These are phyloP conservation scores for Actinopyga echinites DNA, from an alignment of 53 echinoderm and acorn worm species.

Conservation along the genomic window DNA sequence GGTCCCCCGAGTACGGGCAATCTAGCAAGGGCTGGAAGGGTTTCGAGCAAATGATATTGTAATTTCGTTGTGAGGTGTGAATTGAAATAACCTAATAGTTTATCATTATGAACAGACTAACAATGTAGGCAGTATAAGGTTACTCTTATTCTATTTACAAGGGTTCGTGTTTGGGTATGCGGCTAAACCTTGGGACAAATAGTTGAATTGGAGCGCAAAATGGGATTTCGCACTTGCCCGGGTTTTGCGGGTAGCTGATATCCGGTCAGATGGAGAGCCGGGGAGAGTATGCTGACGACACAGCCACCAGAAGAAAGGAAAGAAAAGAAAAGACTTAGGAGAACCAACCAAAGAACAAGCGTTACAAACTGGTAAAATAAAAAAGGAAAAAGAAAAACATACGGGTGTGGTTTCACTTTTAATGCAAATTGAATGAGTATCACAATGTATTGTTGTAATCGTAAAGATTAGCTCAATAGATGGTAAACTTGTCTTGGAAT, in stretches of 20 bases:
- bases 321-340: too few relatives aligned
- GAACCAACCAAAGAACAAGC: too few relatives aligned
- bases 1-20: slow-evolving; percentile 21
- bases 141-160: not conserved
- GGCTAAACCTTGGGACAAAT: slow-evolving; percentile 36
- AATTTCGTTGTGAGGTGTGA: slow-evolving; percentile 26
- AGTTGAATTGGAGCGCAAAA: slow-evolving; percentile 44
- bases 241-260: not conserved
- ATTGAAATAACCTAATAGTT: slow-evolving; percentile 30
- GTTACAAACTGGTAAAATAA: too few relatives aligned
- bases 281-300: too few relatives aligned
- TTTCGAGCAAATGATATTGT: slow-evolving; percentile 41
- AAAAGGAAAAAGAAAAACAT: too few relatives aligned
- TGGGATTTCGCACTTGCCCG: slow-evolving; percentile 45
- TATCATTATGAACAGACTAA: slow-evolving; percentile 31
- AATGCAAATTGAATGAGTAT: too few relatives aligned
- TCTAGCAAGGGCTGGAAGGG: slow-evolving; percentile 1
- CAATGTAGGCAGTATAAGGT: slow-evolving; percentile 27
- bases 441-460: too few relatives aligned
- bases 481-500: too few relatives aligned
- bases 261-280: too few relatives aligned
- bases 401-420: too few relatives aligned
- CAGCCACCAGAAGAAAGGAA: too few relatives aligned
- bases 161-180: slow-evolving; percentile 22
- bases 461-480: too few relatives aligned